A percentile compares a stretch with the other conserved stretches of the same genome.
These are phyloP conservation scores for Stenodera caucasica DNA, from an alignment of 2,888 invertebrate genomes.

Conservation along the genomic window DNA sequence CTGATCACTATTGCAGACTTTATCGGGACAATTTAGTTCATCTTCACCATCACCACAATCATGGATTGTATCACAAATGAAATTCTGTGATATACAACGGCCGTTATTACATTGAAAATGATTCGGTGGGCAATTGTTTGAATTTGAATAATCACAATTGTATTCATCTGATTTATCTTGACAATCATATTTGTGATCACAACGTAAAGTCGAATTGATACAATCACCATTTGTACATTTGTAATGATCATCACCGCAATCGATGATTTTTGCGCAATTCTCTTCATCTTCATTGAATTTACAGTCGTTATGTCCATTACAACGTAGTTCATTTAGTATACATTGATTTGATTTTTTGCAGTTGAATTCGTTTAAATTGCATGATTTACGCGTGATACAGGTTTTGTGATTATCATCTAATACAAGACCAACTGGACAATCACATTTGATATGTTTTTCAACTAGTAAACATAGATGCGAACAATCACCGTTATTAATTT, in stretches of 20 bases:
- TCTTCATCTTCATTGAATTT: conserved; percentile 52
- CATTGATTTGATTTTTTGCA: conserved; percentile 58
- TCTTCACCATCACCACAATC: conserved; percentile 59
- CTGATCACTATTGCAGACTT: neutral
- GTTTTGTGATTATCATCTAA: conserved; percentile 56
- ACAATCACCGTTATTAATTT: conserved; percentile 65
- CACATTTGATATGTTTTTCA: conserved; percentile 51
- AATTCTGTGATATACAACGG: conserved; percentile 56
- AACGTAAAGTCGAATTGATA: conserved; percentile 52
- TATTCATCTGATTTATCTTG: conserved; percentile 62
- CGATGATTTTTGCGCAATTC: conserved; percentile 41
- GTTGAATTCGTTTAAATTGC: conserved; percentile 54
- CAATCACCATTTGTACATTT: conserved; percentile 61
- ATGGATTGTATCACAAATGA: conserved; percentile 58
- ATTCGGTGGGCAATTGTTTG: conserved; percentile 52
- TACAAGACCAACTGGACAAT: conserved; percentile 70
- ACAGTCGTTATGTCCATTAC: conserved; percentile 51
- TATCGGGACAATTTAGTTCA: conserved; percentile 52
- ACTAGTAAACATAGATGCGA: conserved; percentile 72
- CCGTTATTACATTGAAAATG: conserved; percentile 59
- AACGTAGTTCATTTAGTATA: conserved; percentile 44
- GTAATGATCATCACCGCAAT: conserved; percentile 57
- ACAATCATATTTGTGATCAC: conserved; percentile 61
- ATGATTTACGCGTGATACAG: conserved; percentile 61
- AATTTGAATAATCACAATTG: conserved; percentile 52